Evolutionary conservation across 2,888 invertebrate genomes (phyloP), one percentile per base, ranked within the genome.

Genomic region (Endotricha flammealis): DNA sequence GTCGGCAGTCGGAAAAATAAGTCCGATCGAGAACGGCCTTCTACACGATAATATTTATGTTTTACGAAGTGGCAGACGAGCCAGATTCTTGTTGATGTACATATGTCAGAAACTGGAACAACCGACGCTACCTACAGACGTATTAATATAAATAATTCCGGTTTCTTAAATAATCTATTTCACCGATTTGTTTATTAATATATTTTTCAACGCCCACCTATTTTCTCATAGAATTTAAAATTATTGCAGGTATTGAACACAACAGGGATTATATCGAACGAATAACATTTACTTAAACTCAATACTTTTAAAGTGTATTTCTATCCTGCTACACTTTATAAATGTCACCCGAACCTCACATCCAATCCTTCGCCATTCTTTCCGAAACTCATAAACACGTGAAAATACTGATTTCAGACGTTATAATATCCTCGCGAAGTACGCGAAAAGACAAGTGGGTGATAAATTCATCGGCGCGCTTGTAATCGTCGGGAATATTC

Each of bases 1-100:
- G 86, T 85, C 82, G 83, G 81, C 85, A 83, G 80, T 77, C 76
- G 71, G 77, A 85, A 85, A 86, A 86, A 85, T 82, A 80, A 82
- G 75, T 82, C 72, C 71, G 73, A 80, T 81, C 65, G 72, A 67
- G 76, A 80, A 76, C 64, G 79, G 78, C 79, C 81, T 85, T 81
- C 80, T 68, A 66, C 66, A 75, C 65, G 69, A 77, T 86, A 83
- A 85, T 83, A 82, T 86, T 86, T 82, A 83, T 83, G 81, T 83
- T 85, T 80, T 77, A 83, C 79, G 76, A 66, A 81, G 77, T 73
- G 73, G 71, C 69, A 66, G 73, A 59, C 68, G 60, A 64, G 64
- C 59, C 57, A 44, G 55, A 58, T 48, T 47, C 50, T 57, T 67
- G 80, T 66, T 78, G 77, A 76, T 69, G 67, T 73, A 74, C 64